phyloP scores from a whole-genome alignment of 2,888 invertebrate genomes.

The Caenorhabditis sp. region DNA sequence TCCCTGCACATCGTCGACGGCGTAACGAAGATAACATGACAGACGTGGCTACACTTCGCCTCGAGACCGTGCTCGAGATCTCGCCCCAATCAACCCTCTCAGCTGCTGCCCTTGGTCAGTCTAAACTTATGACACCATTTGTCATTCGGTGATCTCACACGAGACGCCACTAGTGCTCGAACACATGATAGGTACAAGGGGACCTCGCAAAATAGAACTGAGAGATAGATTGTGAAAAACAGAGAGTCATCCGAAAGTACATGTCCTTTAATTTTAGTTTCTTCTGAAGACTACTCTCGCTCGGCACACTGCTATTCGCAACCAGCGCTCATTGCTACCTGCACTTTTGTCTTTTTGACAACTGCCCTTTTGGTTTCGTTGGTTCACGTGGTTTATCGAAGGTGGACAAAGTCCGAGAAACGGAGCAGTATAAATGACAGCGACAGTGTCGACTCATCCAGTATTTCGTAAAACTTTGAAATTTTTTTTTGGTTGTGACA shows the following conservation, averaged over 20 bases:
- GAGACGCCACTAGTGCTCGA: constrained; percentile 83
- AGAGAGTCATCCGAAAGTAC: constrained; percentile 4
- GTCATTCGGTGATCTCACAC: constrained; percentile 47
- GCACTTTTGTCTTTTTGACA: constrained; percentile 57
- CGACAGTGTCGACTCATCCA: constrained; percentile 51
- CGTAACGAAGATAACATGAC: constrained; percentile 54
- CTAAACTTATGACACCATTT: constrained; percentile 58
- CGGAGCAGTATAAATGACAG: constrained; percentile 44
- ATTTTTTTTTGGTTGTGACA: constrained; percentile 1
- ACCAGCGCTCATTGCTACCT: constrained; percentile 52
- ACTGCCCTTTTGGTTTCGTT: constrained; percentile 55
- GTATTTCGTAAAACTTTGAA: constrained; percentile 25
- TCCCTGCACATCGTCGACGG: constrained; percentile 65
- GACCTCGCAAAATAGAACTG: constrained; percentile 50
- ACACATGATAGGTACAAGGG: constrained; percentile 62
- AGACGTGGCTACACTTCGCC: constrained; percentile 63
- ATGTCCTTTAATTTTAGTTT: constrained; percentile 43
- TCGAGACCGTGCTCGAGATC: constrained; percentile 73
- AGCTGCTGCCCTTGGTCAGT: constrained; percentile 73
- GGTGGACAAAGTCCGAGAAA: constrained; percentile 61
- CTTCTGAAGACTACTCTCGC: constrained; percentile 58
- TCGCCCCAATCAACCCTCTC: constrained; percentile 70
- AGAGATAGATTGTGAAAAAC: constrained; percentile 19
- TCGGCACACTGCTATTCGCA: constrained; percentile 54
- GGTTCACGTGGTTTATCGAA: constrained; percentile 60